Percentiles rank a stretch among this genome's conserved stretches.
These are phyloP conservation scores for Maconellicoccus hirsutus DNA, from an alignment of 1,140 invertebrate species.

Conservation along the genomic window DNA sequence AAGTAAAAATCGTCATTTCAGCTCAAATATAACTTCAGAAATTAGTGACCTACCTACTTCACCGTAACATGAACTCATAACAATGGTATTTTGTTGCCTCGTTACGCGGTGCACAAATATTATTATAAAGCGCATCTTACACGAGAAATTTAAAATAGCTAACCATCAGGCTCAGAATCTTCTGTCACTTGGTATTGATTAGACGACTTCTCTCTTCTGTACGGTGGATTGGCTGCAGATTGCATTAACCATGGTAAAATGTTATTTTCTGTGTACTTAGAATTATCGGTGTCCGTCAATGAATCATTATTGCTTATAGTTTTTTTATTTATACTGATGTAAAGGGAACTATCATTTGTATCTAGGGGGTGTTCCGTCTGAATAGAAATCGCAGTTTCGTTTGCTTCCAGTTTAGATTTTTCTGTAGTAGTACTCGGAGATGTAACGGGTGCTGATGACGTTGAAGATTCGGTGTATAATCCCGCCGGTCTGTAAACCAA, in stretches of 20 bases:
- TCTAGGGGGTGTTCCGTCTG: not conserved
- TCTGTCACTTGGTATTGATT: not conserved
- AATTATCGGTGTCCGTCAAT: not conserved
- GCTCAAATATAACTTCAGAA: not conserved
- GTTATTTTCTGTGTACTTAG: not conserved
- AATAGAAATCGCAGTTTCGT: not conserved
- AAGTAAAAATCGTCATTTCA: not conserved
- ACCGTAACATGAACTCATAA: not conserved
- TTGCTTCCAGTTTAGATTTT: not conserved
- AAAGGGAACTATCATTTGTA: not conserved
- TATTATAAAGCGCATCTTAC: constrained; percentile 1
- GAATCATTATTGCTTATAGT: not conserved
- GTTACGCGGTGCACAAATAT: no score
- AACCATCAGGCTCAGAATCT: not conserved
- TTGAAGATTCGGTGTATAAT: not conserved
- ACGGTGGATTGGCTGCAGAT: not conserved
- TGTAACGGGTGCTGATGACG: not conserved
- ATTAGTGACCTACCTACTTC: no score
- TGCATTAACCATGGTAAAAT: not conserved
- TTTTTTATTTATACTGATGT: not conserved
- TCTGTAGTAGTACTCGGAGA: not conserved
- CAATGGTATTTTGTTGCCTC: not conserved
- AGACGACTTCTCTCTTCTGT: not conserved
- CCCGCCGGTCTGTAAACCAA: not conserved
- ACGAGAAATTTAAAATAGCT: not conserved